phyloP scores from a whole-genome alignment of 1,140 invertebrate genomes.

The Scaptomyza graminum region DNA sequence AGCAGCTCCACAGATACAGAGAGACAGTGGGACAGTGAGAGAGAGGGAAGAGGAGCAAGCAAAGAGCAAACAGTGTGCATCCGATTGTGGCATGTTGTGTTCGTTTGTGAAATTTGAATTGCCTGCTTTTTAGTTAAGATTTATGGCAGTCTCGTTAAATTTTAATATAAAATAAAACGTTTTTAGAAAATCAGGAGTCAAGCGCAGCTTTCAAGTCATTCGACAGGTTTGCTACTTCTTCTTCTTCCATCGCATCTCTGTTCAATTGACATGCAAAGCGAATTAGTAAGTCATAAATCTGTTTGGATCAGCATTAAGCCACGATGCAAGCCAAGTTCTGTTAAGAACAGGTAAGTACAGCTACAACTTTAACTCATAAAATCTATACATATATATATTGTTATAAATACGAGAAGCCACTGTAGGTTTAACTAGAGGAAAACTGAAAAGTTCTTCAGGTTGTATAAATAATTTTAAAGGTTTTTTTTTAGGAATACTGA shows the following conservation, averaged over 20 bases:
- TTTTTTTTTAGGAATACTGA: no score
- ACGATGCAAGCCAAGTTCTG: slow-evolving; percentile 14
- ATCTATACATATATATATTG: no score
- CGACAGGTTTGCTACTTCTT: background rate
- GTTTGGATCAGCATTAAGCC: background rate
- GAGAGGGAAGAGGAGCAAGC: background rate
- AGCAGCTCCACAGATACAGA: background rate
- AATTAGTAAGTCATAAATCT: slow-evolving; percentile 70
- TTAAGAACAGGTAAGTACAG: background rate
- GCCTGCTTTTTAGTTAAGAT: slow-evolving; percentile 81
- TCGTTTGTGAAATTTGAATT: slow-evolving; percentile 76
- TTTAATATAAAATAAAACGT: slow-evolving; percentile 83
- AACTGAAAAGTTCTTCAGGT: no score
- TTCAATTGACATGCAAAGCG: slow-evolving; percentile 77
- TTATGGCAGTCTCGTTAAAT: slow-evolving; percentile 83
- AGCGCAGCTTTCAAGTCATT: background rate
- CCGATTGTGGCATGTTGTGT: slow-evolving; percentile 18
- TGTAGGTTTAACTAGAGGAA: no score
- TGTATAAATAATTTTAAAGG: no score
- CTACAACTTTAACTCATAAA: no score
- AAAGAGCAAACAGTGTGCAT: slow-evolving; percentile 5
- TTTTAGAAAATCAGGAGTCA: slow-evolving; percentile 61
- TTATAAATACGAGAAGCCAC: no score
- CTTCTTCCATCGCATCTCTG: background rate
- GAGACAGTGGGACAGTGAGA: background rate